These are phyloP conservation scores for Podarcis lilfordi DNA, from an alignment of 2,797 vertebrate species.

Conservation along the genomic window DNA sequence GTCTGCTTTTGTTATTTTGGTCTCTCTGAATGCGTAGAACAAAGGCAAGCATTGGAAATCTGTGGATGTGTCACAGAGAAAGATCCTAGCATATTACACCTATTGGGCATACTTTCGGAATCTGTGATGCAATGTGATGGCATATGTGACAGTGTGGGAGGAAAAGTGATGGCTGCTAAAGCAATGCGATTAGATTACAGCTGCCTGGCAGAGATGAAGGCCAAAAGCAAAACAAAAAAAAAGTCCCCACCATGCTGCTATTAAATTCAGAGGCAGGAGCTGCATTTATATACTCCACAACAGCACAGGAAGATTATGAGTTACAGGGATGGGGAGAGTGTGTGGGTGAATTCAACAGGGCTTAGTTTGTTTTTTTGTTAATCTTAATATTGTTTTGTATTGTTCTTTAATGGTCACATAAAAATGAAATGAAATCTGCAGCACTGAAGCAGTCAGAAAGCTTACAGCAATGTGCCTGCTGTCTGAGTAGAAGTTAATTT, in stretches of 20 bases:
- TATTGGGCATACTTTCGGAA: constrained; percentile 43
- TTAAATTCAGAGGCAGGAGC: constrained; percentile 1
- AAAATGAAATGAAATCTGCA: constrained; percentile 8
- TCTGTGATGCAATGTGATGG: constrained; percentile 54
- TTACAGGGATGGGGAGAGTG: no score
- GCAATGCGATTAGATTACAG: constrained; percentile 62
- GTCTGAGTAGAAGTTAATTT: not conserved
- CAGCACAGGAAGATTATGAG: not conserved
- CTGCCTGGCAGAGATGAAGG: constrained; percentile 42
- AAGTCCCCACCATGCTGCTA: constrained; percentile 17
- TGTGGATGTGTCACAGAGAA: constrained; percentile 65
- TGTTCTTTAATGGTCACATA: no score
- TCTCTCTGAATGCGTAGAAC: constrained; percentile 10
- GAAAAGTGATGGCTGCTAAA: constrained; percentile 49
- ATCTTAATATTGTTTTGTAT: no score
- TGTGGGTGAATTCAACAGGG: no score
- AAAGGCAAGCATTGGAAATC: constrained; percentile 48
- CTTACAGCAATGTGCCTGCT: not conserved
- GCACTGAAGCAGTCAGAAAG: constrained; percentile 22
- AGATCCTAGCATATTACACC: constrained; percentile 39
- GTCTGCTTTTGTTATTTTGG: constrained; percentile 17
- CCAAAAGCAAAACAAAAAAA: not conserved
- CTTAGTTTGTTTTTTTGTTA: no score
- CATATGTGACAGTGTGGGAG: constrained; percentile 68
- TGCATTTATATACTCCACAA: constrained; percentile 1